These are phyloP conservation scores for Trichopoda pennipes DNA, from an alignment of 2,888 invertebrate species.

Conservation along the genomic window DNA sequence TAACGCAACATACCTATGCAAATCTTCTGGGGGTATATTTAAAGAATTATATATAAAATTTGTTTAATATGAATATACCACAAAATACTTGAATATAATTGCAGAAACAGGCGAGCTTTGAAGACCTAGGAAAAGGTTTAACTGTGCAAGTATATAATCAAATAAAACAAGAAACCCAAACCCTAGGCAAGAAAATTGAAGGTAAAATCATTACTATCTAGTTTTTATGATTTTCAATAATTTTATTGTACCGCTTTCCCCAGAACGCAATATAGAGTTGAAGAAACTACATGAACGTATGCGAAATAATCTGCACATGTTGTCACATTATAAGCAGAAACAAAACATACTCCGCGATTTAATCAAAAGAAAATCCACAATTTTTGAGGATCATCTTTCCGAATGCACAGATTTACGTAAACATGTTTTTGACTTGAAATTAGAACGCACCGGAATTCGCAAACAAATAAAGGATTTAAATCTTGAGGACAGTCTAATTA, in stretches of 20 bases:
- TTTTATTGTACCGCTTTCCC: neutral
- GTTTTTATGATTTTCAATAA: neutral
- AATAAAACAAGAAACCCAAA: conserved; percentile 74
- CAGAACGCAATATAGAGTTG: conserved; percentile 76
- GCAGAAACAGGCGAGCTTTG: conserved; percentile 73
- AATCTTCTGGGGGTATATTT: conserved; percentile 71
- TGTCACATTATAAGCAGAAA: conserved; percentile 76
- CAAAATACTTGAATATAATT: neutral
- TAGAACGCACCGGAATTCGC: conserved; percentile 70
- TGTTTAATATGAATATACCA: neutral
- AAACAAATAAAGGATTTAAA: conserved; percentile 71
- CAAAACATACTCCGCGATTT: conserved; percentile 68
- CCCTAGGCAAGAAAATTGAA: conserved; percentile 77
- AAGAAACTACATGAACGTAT: conserved; percentile 71
- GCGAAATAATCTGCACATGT: conserved; percentile 72
- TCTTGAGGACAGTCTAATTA: conserved; percentile 75
- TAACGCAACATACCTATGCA: conserved; percentile 72
- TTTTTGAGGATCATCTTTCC: conserved; percentile 50
- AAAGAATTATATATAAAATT: neutral
- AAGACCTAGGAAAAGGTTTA: conserved; percentile 74
- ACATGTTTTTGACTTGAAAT: conserved; percentile 71
- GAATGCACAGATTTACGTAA: conserved; percentile 67
- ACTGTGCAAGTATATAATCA: conserved; percentile 73
- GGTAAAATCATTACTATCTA: conserved; percentile 68
- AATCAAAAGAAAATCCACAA: conserved; percentile 6